phyloP scores from a whole-genome alignment of 2,113 vertebrate species.

The Trogon melanurus region DNA sequence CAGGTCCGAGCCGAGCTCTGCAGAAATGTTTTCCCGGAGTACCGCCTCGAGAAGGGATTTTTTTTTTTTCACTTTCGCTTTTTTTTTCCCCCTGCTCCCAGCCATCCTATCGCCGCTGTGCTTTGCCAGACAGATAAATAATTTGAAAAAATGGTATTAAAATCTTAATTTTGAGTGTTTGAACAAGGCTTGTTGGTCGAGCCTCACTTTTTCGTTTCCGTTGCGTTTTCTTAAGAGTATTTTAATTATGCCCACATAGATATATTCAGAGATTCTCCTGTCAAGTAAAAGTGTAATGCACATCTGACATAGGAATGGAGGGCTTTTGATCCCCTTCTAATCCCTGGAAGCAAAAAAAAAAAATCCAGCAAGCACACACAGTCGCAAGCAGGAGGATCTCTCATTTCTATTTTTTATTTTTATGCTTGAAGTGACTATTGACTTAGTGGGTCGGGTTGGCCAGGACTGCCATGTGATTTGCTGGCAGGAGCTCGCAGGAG shows the following conservation, averaged over 20 bases:
- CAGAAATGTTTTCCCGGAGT: accelerated
- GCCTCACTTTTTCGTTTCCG: neutral
- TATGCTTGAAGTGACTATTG: neutral
- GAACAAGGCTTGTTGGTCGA: neutral
- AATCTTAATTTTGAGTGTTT: neutral
- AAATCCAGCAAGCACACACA: neutral
- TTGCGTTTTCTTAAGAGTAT: neutral
- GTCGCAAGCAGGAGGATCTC: neutral
- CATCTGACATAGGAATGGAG: neutral
- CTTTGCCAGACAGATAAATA: neutral
- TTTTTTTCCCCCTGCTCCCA: neutral
- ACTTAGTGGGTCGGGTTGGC: accelerated
- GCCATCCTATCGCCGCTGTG: neutral
- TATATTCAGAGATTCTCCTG: neutral
- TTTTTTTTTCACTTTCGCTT: neutral
- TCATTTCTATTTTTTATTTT: neutral
- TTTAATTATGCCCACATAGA: neutral
- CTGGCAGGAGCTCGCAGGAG: neutral
- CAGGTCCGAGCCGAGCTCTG: accelerated
- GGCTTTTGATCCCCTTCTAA: neutral
- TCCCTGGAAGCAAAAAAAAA: neutral
- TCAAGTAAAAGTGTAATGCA: neutral
- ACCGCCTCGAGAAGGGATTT: neutral
- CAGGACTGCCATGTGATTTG: accelerated
- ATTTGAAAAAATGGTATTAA: neutral